These are phyloP conservation scores for Ramazzottius varieornatus DNA, from an alignment of 2,888 invertebrate species.

Conservation along the genomic window DNA sequence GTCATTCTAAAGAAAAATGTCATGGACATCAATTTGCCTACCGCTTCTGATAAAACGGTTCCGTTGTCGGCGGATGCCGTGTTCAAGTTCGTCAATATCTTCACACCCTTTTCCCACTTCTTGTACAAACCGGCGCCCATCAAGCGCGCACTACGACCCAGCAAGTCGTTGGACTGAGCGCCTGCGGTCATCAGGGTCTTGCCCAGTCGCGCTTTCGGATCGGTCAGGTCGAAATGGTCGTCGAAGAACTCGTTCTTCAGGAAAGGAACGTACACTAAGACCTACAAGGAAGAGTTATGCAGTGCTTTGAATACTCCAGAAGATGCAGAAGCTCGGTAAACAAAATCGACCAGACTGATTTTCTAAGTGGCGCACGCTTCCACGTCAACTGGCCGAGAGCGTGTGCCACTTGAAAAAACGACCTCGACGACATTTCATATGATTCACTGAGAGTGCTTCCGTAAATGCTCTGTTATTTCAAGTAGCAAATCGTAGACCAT, in stretches of 20 bases:
- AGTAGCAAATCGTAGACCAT: background rate
- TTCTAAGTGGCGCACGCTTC: too few relatives aligned
- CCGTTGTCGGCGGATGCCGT: background rate
- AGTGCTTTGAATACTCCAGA: background rate
- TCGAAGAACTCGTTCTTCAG: constrained; percentile 57
- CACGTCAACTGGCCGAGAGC: too few relatives aligned
- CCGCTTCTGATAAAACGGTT: too few relatives aligned
- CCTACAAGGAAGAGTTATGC: constrained; percentile 16
- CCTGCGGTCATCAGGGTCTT: constrained; percentile 38
- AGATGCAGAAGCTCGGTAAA: too few relatives aligned
- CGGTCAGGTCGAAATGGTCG: constrained; percentile 59
- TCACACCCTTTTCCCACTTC: constrained; percentile 33
- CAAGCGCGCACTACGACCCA: constrained; percentile 23
- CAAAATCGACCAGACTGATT: too few relatives aligned
- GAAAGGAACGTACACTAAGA: constrained; percentile 47
- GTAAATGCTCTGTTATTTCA: background rate
- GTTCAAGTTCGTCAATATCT: constrained; percentile 12
- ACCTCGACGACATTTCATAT: too few relatives aligned
- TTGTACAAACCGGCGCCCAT: constrained; percentile 39
- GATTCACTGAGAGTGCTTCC: background rate
- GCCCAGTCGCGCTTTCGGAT: constrained; percentile 42
- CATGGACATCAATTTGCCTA: too few relatives aligned
- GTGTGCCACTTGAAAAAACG: too few relatives aligned
- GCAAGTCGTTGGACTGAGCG: constrained; percentile 9
- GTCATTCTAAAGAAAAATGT: too few relatives aligned